Evolutionary conservation across 2,113 vertebrate genomes (phyloP), one percentile per base, ranked within the genome.

Genomic region (Lophura nycthemera): DNA sequence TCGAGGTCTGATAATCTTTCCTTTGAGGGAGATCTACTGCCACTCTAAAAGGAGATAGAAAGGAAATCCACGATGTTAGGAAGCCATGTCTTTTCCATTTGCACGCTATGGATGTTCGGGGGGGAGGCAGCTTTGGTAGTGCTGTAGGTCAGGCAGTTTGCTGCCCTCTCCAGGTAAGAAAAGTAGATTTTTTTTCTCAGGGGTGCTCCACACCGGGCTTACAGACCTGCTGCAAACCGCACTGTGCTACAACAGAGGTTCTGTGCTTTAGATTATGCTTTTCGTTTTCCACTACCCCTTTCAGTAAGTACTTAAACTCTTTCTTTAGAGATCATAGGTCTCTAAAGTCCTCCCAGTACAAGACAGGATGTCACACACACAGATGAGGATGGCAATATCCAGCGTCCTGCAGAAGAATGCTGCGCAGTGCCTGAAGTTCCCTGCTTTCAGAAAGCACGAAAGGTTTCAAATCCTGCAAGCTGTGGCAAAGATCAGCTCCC

Each of bases 191-290:
- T 34, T 36, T 57, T 57, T 21, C 12, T 59, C 48, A 36, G 42
- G 9, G 47, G 25, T 30, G 18, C 45, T 91, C 18, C 38, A 8
- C 19, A 38, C 27, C 9, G 63, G 38, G 29, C 38, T 42, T 12
- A 65, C 38, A 30, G 36, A 40, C 25, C 27, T 59, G 48, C 52
- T 59, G 36, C 43, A 36, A 69, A 70, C 63, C 17, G 8, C 38
- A 20, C 30, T 36, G 54, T 12, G 27, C n/a, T 81, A 34, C 47
- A 75, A 18, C 40, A 76, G 69, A 42, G 24, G 21, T 29, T 25
- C 64, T 65, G 13, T 12, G n/a, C 11, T 1, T 59, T 50, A 71
- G 65, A 19, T 12, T 8, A 25, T 32, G 22, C 0, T 0, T 1
- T 40, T 77, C 60, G 8, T 50, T 76, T 45, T 38, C 71, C 2